Evolutionary conservation across 1,140 invertebrate species (phyloP), one percentile per base, ranked within the genome.

Genomic region (Aradophagus sp.): DNA sequence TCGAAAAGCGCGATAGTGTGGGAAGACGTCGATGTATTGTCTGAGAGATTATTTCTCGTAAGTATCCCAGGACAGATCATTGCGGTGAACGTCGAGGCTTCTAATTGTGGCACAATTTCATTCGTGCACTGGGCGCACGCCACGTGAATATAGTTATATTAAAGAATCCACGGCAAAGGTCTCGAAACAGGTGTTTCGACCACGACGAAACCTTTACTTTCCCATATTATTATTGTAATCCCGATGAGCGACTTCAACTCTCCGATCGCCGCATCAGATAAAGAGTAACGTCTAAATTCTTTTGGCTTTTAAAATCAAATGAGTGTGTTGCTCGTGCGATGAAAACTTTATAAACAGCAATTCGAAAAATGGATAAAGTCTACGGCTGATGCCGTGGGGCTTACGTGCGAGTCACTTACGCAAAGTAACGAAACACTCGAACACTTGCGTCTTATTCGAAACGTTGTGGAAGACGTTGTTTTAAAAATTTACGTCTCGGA

Each of bases 21-120:
- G 59, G 67, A 70, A 61, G 47, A 58, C 53, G 53, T 63, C 47
- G 47, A 38, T 44, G 58, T 44, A 69, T 48, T 69, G 66, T 69
- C 31, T 56, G 47, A 62, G 66, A 69, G 56, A 69, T 69, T 41
- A 50, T 48, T 36, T 6, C 47, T 44, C 44, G 26, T 56, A 56
- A 69, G 56, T 55, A 61, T 69, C 45, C 45, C 53, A 67, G 41
- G 63, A 66, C 62, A 47, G 52, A 52, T 58, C 38, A 20, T 61
- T 19, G 14, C n/a, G 23, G 34, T 62, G 34, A 48, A 62, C 52
- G 55, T 58, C 41, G 34, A 32, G 47, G 44, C 34, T 32, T 69
- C 48, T 69, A 52, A 69, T 69, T 69, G 66, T 69, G 56, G 32
- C 45, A 56, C 45, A 42, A 66, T 66, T 56, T 45, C 36, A 14